phyloP scores from a whole-genome alignment of 2,113 vertebrate genomes.

The pig (Sus scrofa) region DNA sequence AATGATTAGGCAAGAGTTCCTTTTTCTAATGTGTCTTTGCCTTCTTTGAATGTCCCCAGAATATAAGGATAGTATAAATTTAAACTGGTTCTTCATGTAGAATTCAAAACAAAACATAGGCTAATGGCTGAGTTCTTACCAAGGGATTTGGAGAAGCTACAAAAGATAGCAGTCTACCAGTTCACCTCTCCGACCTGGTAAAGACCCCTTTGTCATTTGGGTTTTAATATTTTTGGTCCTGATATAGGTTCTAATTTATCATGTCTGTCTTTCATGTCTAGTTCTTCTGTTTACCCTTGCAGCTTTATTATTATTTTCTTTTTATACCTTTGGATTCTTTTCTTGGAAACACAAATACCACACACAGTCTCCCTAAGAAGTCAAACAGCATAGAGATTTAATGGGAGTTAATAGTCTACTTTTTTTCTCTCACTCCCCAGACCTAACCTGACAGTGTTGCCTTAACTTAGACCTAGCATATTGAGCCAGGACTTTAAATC shows the following conservation, averaged over 20 bases:
- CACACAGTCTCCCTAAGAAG: neutral
- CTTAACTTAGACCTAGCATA: neutral
- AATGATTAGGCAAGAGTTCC: neutral
- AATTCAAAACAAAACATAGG: neutral
- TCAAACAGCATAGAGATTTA: neutral
- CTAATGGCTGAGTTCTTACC: neutral
- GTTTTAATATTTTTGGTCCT: slow-evolving; percentile 3
- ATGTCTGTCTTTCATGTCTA: neutral
- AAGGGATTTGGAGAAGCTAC: neutral
- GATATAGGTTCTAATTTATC: neutral
- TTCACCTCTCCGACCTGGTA: neutral
- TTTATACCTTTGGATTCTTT: neutral
- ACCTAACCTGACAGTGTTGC: neutral
- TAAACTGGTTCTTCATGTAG: neutral
- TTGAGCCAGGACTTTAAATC: neutral
- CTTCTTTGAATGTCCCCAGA: neutral
- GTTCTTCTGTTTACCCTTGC: neutral
- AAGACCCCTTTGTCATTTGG: neutral
- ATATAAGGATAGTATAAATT: neutral
- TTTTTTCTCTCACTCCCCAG: neutral
- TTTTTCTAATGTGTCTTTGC: slow-evolving; percentile 1
- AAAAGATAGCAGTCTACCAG: neutral
- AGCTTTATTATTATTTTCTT: neutral
- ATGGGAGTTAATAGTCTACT: neutral
- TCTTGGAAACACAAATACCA: neutral